Percentiles rank a stretch among this genome's conserved stretches.
Conservation (phyloP, 2,797 vertebrate species). For the Falco rusticolus region DNA sequence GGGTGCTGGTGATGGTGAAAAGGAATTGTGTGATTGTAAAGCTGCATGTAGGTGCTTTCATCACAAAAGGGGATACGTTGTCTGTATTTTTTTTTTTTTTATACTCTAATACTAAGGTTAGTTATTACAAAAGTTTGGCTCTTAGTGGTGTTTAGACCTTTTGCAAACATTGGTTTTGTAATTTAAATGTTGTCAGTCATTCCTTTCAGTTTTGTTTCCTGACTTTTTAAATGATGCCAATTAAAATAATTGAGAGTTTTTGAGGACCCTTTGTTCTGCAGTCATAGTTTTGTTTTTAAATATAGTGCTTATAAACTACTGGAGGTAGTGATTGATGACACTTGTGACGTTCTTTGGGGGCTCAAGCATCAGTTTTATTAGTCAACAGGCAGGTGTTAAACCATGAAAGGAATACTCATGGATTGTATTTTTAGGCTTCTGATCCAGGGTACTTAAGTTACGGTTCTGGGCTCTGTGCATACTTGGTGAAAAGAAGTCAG, state of each 20-base stretch:
- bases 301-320: neutral
- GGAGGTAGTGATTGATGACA: neutral
- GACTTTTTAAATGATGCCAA: neutral
- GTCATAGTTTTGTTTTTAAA: neutral
- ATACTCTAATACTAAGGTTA: neutral
- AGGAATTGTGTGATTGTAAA: neutral
- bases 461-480: neutral
- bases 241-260: neutral
- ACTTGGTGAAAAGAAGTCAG: neutral
- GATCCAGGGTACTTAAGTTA: neutral
- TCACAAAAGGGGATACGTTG: neutral
- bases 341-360: neutral
- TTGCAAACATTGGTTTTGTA: neutral
- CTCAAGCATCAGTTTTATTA: neutral
- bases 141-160: neutral
- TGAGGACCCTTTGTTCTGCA: neutral
- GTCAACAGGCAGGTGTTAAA: slow-evolving; percentile 7
- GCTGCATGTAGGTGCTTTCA: neutral
- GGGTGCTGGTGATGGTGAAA: neutral
- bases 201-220: neutral
- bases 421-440: neutral
- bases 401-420: neutral
- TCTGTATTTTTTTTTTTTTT: neutral
- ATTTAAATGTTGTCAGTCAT: neutral
- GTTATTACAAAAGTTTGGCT: neutral